Percentiles rank a stretch among this genome's conserved stretches.
Evolutionary conservation across 2,113 vertebrate species (phyloP).

Genomic region (Sebastes schlegelii): DNA sequence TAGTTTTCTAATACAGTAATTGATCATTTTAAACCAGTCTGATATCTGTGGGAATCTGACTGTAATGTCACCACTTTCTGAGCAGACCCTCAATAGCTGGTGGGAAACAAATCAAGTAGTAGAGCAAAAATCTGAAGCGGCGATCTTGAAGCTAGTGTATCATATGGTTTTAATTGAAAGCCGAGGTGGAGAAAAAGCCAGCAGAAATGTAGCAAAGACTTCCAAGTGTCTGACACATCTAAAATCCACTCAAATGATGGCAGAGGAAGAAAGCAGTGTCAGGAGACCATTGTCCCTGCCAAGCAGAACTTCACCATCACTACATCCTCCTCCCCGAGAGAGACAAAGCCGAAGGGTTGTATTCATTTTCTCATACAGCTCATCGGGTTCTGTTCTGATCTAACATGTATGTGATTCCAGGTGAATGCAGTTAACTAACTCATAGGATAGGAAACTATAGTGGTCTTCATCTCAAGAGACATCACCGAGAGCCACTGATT

Average conservation of each 20-base stretch:
- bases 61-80: background rate
- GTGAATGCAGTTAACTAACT: background rate
- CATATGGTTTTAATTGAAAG: background rate
- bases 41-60: background rate
- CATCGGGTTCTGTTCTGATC: background rate
- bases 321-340: background rate
- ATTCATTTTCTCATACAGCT: background rate
- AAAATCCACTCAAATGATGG: background rate
- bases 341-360: background rate
- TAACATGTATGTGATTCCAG: background rate
- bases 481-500: background rate
- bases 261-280: background rate
- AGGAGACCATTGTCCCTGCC: background rate
- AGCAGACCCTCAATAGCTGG: background rate
- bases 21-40: background rate
- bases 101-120: background rate
- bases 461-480: too few relatives aligned
- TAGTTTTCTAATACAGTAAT: background rate
- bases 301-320: background rate
- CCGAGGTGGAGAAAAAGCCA: background rate
- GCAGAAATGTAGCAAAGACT: background rate
- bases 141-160: background rate
- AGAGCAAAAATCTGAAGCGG: background rate
- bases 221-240: background rate
- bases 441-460: background rate